These are phyloP conservation scores for Artibeus lituratus DNA, from an alignment of 2,797 vertebrate genomes.

Conservation along the genomic window DNA sequence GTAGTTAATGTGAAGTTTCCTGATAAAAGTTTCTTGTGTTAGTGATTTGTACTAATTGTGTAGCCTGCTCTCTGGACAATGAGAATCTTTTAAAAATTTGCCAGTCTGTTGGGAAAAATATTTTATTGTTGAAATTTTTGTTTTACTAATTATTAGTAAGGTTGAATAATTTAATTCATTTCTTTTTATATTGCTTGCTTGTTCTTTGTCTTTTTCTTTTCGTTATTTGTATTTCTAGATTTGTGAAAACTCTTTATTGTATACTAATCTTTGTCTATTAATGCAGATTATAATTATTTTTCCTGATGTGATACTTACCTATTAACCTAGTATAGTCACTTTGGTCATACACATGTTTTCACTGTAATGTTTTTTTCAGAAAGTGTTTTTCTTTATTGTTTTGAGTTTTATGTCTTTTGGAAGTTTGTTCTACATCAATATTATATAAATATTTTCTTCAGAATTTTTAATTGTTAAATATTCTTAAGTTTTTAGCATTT, in stretches of 20 bases:
- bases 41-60: not conserved
- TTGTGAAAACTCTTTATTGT: not conserved
- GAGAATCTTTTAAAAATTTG: not conserved
- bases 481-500: not conserved
- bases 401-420: not conserved
- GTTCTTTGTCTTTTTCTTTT: not conserved
- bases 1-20: not conserved
- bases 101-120: not conserved
- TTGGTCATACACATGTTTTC: not conserved
- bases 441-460: conserved; percentile 12
- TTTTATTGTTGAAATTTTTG: not conserved
- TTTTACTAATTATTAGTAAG: not conserved
- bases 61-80: not conserved
- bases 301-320: not conserved
- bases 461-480: not conserved
- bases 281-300: not conserved
- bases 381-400: not conserved
- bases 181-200: not conserved
- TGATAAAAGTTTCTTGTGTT: not conserved
- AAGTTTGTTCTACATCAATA: not conserved
- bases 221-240: not conserved
- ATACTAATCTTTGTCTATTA: not conserved
- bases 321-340: not conserved
- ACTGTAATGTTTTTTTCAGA: conserved; percentile 11
- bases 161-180: not conserved